These are phyloP conservation scores for Bucorvus abyssinicus DNA, from an alignment of 2,797 vertebrate species.

Conservation along the genomic window DNA sequence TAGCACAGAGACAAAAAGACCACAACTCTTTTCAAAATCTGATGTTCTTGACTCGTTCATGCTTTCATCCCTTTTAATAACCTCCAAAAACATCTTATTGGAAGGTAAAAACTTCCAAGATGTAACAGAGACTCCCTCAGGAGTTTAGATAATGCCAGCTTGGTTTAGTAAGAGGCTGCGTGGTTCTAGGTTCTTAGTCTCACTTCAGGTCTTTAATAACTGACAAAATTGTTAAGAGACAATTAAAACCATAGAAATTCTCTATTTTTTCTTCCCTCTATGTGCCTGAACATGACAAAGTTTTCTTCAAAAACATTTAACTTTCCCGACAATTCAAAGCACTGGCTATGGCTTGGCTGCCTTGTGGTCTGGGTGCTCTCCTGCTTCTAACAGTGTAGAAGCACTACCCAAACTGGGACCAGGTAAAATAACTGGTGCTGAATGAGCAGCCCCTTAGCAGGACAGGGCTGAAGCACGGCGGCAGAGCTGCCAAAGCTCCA, in stretches of 20 bases:
- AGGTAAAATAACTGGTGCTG: not conserved
- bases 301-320: not conserved
- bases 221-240: not conserved
- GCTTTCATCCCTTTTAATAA: not conserved
- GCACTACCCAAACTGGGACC: not conserved
- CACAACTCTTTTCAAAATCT: constrained; percentile 12
- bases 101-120: not conserved
- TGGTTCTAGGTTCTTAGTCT: not conserved
- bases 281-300: not conserved
- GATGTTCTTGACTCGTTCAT: not conserved
- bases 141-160: not conserved
- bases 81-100: not conserved
- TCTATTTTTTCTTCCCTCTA: not conserved
- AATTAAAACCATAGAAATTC: not conserved
- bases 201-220: not conserved
- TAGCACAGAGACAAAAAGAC: not conserved
- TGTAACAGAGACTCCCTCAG: not conserved
- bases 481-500: not conserved
- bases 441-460: not conserved
- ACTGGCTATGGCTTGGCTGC: not conserved
- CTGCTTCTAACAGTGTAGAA: not conserved
- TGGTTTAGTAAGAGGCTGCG: not conserved
- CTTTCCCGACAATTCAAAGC: not conserved
- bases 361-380: not conserved
- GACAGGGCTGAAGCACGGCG: not conserved